A percentile compares a stretch with the other conserved stretches of the same genome.
These are phyloP conservation scores for Synodontis membranacea DNA, from an alignment of 2,113 vertebrate species.

Conservation along the genomic window DNA sequence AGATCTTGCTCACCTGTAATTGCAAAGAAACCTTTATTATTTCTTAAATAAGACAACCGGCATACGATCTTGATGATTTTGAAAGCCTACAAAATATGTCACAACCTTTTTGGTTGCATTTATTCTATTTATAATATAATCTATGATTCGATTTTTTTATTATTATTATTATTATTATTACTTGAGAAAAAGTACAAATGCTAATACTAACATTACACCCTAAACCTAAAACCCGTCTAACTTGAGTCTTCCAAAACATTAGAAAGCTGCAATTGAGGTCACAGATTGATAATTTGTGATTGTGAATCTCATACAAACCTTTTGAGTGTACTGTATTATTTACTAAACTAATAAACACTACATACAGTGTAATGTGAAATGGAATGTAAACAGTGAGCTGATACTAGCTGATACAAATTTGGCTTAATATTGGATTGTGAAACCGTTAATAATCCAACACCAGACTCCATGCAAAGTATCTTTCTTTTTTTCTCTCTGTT, in stretches of 20 bases:
- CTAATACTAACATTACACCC: neutral
- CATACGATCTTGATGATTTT: neutral
- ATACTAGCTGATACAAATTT: neutral
- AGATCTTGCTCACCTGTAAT: neutral
- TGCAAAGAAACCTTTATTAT: neutral
- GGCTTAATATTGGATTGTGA: neutral
- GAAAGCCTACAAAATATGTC: neutral
- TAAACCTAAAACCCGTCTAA: neutral
- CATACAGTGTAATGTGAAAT: neutral
- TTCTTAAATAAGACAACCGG: neutral
- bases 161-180: neutral
- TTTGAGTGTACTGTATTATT: neutral
- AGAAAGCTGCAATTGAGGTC: neutral
- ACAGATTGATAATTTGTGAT: neutral
- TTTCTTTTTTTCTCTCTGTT: neutral
- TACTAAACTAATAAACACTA: neutral
- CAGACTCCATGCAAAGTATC: neutral
- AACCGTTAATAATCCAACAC: slow-evolving; percentile 24
- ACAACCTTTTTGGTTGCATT: neutral
- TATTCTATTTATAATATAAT: too few relatives aligned
- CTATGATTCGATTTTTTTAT: neutral
- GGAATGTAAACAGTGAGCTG: neutral
- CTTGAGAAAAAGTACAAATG: neutral
- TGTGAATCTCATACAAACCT: neutral
- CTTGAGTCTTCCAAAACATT: neutral